Evolutionary conservation across 2,797 vertebrate genomes (phyloP).

Genomic region (Alosa sapidissima): DNA sequence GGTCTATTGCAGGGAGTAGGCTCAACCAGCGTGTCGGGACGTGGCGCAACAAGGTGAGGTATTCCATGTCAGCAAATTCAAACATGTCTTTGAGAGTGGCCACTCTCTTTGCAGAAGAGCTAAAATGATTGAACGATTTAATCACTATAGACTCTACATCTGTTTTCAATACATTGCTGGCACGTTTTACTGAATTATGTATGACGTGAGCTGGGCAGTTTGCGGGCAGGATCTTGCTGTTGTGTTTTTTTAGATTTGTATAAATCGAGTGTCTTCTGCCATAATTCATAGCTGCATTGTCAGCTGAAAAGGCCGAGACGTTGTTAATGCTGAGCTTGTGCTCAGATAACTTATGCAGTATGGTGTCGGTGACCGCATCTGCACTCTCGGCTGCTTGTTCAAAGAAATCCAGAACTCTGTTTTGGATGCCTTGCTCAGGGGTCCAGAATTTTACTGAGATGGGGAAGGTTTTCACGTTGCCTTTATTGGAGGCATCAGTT

Average conservation of each 20-base stretch:
- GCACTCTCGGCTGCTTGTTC: too few species aligned
- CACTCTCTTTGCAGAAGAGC: slow-evolving; percentile 1
- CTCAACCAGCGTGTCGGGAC: neutral
- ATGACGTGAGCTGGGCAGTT: neutral
- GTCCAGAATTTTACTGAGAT: too few species aligned
- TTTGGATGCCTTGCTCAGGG: too few species aligned
- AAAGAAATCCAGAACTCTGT: too few species aligned
- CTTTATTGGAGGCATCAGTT: neutral
- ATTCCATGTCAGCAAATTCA: slow-evolving; percentile 24
- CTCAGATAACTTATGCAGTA: neutral
- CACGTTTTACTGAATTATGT: slow-evolving; percentile 44
- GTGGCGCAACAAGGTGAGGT: neutral
- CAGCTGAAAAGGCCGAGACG: neutral
- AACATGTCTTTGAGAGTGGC: slow-evolving; percentile 22
- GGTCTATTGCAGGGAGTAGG: neutral
- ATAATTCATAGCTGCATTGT: neutral
- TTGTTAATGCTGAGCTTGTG: neutral
- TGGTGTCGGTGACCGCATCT: neutral
- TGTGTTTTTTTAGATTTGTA: neutral
- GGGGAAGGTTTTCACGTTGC: neutral
- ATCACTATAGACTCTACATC: neutral
- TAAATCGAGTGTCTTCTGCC: neutral
- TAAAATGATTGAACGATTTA: slow-evolving; percentile 21
- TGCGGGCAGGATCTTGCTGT: neutral
- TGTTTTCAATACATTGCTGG: slow-evolving; percentile 51